A percentile compares a stretch with the other conserved stretches of the same genome.
These are phyloP conservation scores for Zaprionus capensis DNA, from an alignment of 1,140 invertebrate genomes.

Conservation along the genomic window DNA sequence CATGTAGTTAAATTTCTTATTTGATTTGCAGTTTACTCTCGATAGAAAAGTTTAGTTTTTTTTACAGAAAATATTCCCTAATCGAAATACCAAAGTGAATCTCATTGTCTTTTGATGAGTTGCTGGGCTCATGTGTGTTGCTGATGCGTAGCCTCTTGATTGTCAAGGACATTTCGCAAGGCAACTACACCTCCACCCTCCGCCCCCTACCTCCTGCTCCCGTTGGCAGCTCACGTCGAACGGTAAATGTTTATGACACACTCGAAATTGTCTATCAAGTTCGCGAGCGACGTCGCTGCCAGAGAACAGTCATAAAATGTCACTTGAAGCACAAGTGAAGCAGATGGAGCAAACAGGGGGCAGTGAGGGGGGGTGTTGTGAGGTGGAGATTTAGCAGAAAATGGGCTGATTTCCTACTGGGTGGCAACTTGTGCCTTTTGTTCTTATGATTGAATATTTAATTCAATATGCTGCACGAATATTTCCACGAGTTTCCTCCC, in stretches of 20 bases:
- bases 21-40: background rate
- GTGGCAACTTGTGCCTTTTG: conserved; percentile 61
- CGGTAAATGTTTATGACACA: conserved; percentile 81
- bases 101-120: conserved; percentile 42
- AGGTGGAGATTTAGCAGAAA: conserved; percentile 7
- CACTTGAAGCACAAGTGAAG: conserved; percentile 50
- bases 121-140: conserved; percentile 35
- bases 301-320: conserved; percentile 62
- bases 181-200: background rate
- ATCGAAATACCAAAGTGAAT: background rate
- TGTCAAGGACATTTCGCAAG: conserved; percentile 27
- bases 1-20: background rate
- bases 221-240: conserved; percentile 62
- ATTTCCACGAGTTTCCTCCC: conserved; percentile 48
- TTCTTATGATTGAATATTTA: conserved; percentile 80
- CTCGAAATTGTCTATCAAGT: conserved; percentile 81
- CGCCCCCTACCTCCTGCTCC: background rate
- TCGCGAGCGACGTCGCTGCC: conserved; percentile 49
- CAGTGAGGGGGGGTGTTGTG: background rate
- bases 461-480: conserved; percentile 73
- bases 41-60: background rate
- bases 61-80: background rate
- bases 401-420: conserved; percentile 18
- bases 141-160: conserved; percentile 1
- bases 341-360: background rate